Conservation (phyloP, 2,888 invertebrate species). For the Zaprionus bogoriensis region DNA sequence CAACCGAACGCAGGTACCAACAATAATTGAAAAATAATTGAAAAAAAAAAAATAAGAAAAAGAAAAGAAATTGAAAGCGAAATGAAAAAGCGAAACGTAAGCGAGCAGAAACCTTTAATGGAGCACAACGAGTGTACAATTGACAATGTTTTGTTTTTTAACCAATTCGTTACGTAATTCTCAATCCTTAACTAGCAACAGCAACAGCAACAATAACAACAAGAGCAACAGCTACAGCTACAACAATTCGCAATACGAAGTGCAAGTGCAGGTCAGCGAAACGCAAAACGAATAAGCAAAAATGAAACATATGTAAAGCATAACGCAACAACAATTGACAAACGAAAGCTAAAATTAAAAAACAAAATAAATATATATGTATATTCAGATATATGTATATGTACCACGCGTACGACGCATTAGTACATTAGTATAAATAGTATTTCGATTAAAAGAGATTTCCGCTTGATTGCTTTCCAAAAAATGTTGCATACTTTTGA, state of each 20-base stretch:
- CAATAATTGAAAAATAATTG: neutral
- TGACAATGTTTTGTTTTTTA: conserved; percentile 30
- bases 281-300: conserved; percentile 37
- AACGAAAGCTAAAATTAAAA: conserved; percentile 14
- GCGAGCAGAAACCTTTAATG: conserved; percentile 8
- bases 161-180: neutral
- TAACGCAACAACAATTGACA: conserved; percentile 18
- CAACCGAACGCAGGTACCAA: neutral
- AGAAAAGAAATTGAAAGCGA: neutral
- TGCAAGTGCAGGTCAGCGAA: conserved; percentile 39
- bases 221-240: conserved; percentile 25
- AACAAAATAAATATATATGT: conserved; percentile 6
- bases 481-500: conserved; percentile 53
- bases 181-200: conserved; percentile 27
- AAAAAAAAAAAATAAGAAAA: conserved; percentile 2
- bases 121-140: conserved; percentile 43
- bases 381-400: conserved; percentile 16
- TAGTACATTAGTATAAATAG: conserved; percentile 34
- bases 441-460: conserved; percentile 31
- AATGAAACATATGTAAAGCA: conserved; percentile 28
- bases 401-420: conserved; percentile 25
- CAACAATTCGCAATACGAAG: conserved; percentile 19
- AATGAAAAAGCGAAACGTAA: neutral
- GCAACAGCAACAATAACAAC: conserved; percentile 26
- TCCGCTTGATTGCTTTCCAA: conserved; percentile 45